phyloP scores from a whole-genome alignment of 2,113 vertebrate genomes.

The Chionodraco myersi region DNA sequence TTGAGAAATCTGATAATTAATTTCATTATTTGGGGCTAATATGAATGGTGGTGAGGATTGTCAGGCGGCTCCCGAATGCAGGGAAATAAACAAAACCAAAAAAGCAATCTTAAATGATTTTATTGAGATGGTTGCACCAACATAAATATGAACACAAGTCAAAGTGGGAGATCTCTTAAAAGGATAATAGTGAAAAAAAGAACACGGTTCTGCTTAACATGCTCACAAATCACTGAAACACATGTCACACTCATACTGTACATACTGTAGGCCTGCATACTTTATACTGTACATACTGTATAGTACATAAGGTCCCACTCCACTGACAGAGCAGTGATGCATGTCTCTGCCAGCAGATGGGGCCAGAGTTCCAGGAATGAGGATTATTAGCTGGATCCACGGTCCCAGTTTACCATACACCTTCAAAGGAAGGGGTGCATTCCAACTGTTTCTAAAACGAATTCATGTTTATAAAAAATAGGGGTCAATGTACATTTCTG shows the following conservation, averaged over 20 bases:
- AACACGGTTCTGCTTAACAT: background rate
- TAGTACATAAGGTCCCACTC: background rate
- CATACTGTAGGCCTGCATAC: no score
- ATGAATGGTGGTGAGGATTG: background rate
- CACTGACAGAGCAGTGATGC: slow-evolving; percentile 5
- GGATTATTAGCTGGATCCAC: no score
- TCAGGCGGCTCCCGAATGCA: background rate
- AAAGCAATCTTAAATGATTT: background rate
- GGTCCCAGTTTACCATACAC: background rate
- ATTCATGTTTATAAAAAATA: no score
- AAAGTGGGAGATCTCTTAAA: background rate
- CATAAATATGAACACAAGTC: background rate
- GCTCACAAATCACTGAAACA: background rate
- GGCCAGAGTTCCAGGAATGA: slow-evolving; percentile 52
- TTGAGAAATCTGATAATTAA: no score
- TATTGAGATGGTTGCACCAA: background rate
- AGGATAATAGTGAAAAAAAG: background rate
- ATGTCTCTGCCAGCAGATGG: slow-evolving; percentile 65
- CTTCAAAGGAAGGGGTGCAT: background rate
- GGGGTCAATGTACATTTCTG: no score
- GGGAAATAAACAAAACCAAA: background rate
- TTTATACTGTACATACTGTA: no score
- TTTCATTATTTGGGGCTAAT: background rate
- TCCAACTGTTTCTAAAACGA: no score
- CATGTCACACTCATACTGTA: background rate